Evolutionary conservation across 2,797 vertebrate species (phyloP), one percentile per base, ranked within the genome.

Genomic region (Danio tinwini): DNA sequence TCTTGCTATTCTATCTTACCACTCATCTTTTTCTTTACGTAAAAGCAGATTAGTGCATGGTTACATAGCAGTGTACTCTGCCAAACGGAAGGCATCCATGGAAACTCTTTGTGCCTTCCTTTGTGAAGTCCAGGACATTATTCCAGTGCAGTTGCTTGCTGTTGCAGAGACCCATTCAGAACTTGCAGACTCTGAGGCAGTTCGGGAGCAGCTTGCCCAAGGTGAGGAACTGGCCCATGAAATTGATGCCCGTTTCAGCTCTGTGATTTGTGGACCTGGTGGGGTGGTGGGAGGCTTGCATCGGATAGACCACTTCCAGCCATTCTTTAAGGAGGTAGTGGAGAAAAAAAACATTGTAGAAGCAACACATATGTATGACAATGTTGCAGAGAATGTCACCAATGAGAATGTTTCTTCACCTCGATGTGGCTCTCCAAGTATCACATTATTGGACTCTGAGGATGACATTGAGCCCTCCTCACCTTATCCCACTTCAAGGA

Each of bases 311-410:
- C 88, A 94, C 78, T 98, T 99, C 88, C 95, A 97, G 47, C 81
- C 94, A 0, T 99, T 98, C 82, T 93, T 99, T 68, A 97, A 96
- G 77, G 97, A 99, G 0, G 96, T 96, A 1, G 85, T 95, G 70
- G 98, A 99, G 83, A 97, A 97, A 83, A 96, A 94, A 85, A 98
- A 89, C 71, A 94, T 98, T 17, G 91, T 99, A 0, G 98, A 99
- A 84, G 97, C 97, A 14, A 91, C 96, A 0, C 97, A 99, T 83
- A 98, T 97, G 95, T 99, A 98, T n/a, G 98, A 99, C 85, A 95
- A 97, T 5, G 96, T 90, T 2, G 96, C 98, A 0, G 98, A 99
- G 75, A 96, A 96, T 11, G 97, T 96, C 80, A 93, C 94, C 4
- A 95, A 94, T 0, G 98, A 99, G 85, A 97, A 94, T 84, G 92